Evolutionary conservation across 2,797 vertebrate species (phyloP).

Genomic region (Leuciscus waleckii): DNA sequence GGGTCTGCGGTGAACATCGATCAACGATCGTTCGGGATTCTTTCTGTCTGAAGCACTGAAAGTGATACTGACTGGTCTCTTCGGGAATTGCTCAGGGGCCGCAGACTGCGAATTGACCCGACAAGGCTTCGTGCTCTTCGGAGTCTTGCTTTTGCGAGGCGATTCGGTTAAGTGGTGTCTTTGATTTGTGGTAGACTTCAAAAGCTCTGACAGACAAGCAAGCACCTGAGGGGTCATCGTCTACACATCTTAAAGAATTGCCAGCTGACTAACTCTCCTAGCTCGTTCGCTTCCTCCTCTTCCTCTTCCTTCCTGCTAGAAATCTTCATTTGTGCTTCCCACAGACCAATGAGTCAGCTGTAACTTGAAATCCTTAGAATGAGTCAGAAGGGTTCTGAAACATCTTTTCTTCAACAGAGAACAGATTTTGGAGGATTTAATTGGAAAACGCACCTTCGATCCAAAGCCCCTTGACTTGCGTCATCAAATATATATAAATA

Average conservation of each 20-base stretch:
- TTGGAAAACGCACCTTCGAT: slow-evolving; percentile 29
- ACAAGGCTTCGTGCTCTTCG: neutral
- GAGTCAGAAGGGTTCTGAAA: slow-evolving; percentile 40
- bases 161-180: slow-evolving; percentile 26
- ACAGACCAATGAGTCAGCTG: slow-evolving; percentile 50
- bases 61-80: slow-evolving; percentile 24
- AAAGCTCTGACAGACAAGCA: slow-evolving; percentile 41
- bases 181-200: slow-evolving; percentile 40
- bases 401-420: slow-evolving; percentile 13
- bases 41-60: slow-evolving; percentile 11
- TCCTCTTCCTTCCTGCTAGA: slow-evolving; percentile 23
- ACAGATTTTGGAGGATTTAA: neutral
- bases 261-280: slow-evolving; percentile 18
- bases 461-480: slow-evolving; percentile 9
- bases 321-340: slow-evolving; percentile 25
- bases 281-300: neutral
- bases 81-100: neutral
- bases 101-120: slow-evolving; percentile 26
- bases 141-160: slow-evolving; percentile 5
- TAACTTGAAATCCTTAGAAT: slow-evolving; percentile 24
- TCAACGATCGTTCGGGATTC: slow-evolving; percentile 7
- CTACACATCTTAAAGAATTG: slow-evolving; percentile 47
- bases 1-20: slow-evolving; percentile 10
- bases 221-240: slow-evolving; percentile 45
- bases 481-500: neutral